Base-by-base conservation (phyloP, 2,888 invertebrate species). In the Sphaerophoria taeniata region DNA sequence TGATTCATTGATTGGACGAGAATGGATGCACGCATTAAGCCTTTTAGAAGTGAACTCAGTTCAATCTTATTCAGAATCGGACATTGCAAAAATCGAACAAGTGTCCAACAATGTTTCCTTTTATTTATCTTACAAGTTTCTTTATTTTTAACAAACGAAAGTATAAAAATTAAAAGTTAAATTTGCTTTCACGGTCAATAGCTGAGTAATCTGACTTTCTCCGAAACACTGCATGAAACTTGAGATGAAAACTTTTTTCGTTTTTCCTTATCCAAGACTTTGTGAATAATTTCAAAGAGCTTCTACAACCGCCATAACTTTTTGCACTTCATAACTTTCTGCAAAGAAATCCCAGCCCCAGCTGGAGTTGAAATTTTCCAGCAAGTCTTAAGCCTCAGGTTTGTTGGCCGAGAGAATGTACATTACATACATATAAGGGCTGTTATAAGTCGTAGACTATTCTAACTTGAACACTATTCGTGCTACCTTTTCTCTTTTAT, bases 201-300 rank as follows among this genome's bases (percentile, higher is more conserved):
- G 45, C n/a, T 61, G 31, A 43, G 31, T 43, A 61, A 61, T 61
- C 24, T 61, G 4, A 24, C 4, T 31, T n/a, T n/a, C 61, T 61
- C 31, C 1, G 31, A 2, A 45, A 43, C 4, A n/a, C 43, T 43
- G 24, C 6, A 11, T 7, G n/a, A 31, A n/a, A n/a, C 6, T 33
- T 7, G 24, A 31, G 14, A 31, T 45, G n/a, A 45, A 61, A 61
- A 61, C 61, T 43, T 45, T 61, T 31, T 31, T 31, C 43, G 36
- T 36, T 60, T 24, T n/a, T n/a, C 5, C 5, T 24, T 11, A 6
- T 31, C 31, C 24, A 63, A 47, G 45, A 16, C 63, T 49, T 49
- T 65, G 45, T 63, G 61, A 63, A 56, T 74, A 74, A 56, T 74
- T 65, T 61, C 45, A 45, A 55, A 55, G 24, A 67, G 67, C 56